Evolutionary conservation across 1,140 invertebrate genomes (phyloP).

Genomic region (Eufriesea mexicana): DNA sequence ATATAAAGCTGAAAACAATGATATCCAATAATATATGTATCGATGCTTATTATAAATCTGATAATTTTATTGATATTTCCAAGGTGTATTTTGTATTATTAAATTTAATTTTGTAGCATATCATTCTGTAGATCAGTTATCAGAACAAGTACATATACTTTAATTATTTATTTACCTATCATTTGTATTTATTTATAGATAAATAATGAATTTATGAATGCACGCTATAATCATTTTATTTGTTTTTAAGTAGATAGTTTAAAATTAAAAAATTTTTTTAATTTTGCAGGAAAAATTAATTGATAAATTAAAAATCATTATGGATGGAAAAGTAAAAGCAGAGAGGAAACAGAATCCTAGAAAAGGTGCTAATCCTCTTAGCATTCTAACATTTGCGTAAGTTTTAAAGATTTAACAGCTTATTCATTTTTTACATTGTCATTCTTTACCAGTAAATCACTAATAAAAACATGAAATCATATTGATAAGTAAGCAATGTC

Average conservation of each 20-base stretch:
- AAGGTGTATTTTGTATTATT: neutral
- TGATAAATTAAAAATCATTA: slow-evolving; percentile 54
- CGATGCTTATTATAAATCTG: neutral
- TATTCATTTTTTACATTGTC: neutral
- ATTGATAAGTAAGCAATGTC: neutral
- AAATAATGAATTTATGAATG: neutral
- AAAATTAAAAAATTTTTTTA: too few species aligned
- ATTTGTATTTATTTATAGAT: neutral
- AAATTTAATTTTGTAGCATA: neutral
- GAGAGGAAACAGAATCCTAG: slow-evolving; percentile 82
- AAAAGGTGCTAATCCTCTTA: slow-evolving; percentile 83
- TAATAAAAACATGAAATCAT: neutral
- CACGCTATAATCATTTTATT: too few species aligned
- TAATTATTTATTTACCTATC: neutral
- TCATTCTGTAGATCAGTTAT: neutral
- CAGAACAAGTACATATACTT: neutral
- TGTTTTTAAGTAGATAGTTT: too few species aligned
- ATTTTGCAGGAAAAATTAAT: slow-evolving; percentile 26
- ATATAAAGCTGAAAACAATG: neutral
- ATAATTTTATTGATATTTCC: neutral
- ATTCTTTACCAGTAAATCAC: neutral
- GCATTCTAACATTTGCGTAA: slow-evolving; percentile 84
- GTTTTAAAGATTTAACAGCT: slow-evolving; percentile 52
- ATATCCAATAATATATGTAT: neutral
- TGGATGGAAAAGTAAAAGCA: slow-evolving; percentile 80